A percentile compares a stretch with the other conserved stretches of the same genome.
Evolutionary conservation across 1,140 invertebrate species (phyloP).

Genomic region (Teleogryllus occipitalis): DNA sequence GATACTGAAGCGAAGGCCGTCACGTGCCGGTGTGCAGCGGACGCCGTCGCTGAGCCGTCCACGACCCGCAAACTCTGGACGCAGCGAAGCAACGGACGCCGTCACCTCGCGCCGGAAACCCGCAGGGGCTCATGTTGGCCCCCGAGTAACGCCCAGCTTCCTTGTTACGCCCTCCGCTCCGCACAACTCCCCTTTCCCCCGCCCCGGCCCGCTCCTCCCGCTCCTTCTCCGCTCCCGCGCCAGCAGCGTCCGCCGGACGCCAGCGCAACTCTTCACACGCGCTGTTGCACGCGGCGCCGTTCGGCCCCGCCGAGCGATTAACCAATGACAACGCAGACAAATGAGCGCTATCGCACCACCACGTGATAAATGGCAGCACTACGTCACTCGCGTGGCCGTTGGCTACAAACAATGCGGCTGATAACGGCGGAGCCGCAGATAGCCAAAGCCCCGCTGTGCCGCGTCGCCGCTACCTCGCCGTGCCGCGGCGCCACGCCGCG

Average conservation of each 20-base stretch:
- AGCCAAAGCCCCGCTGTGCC: neutral
- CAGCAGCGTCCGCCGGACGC: neutral
- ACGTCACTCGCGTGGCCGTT: neutral
- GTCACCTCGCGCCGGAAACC: too few relatives aligned
- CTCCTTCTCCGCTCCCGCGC: neutral
- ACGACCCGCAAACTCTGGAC: too few relatives aligned
- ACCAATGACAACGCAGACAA: constrained; percentile 1
- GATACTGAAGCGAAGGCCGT: too few relatives aligned
- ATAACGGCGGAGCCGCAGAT: neutral
- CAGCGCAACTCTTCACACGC: neutral
- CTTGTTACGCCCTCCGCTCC: too few relatives aligned
- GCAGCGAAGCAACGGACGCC: too few relatives aligned
- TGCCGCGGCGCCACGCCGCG: too few relatives aligned
- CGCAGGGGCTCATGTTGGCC: too few relatives aligned
- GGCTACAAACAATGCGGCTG: neutral
- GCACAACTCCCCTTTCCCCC: too few relatives aligned
- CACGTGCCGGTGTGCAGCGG: too few relatives aligned
- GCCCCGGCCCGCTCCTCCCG: neutral
- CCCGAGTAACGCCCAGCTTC: too few relatives aligned
- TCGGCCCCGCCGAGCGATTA: neutral
- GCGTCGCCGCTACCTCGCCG: too few relatives aligned
- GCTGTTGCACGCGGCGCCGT: neutral
- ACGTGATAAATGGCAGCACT: neutral
- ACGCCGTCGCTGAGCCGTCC: too few relatives aligned
- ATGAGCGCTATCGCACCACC: neutral